phyloP scores from a whole-genome alignment of 92 coral and sea anemone genomes.

The Phymanthus crucifer region DNA sequence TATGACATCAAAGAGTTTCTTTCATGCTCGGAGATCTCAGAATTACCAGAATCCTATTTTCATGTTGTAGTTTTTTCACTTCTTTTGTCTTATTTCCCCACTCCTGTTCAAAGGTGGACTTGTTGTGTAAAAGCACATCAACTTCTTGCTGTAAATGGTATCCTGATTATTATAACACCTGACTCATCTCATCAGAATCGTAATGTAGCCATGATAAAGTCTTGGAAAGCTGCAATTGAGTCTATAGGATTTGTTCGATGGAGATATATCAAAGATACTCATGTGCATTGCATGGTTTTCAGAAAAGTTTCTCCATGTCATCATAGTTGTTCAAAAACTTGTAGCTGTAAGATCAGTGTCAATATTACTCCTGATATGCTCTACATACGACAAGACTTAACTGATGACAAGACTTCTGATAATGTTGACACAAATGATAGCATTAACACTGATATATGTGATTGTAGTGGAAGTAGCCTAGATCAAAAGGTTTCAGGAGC shows the following conservation, averaged over 20 bases:
- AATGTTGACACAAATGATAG: neutral
- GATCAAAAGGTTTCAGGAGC: neutral
- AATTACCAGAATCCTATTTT: conserved; percentile 60
- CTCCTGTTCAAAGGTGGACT: conserved; percentile 80
- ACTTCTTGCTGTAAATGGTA: conserved; percentile 74
- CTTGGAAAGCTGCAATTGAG: conserved; percentile 91
- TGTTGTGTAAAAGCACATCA: conserved; percentile 82
- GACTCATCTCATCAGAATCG: conserved; percentile 97
- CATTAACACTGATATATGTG: neutral
- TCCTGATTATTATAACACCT: conserved; percentile 85
- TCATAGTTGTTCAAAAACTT: conserved; percentile 21
- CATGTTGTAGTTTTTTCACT: conserved; percentile 80
- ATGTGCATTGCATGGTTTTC: conserved; percentile 95
- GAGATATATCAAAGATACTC: conserved; percentile 82
- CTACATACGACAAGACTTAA: conserved; percentile 90
- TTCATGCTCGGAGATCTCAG: conserved; percentile 18
- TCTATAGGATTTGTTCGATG: conserved; percentile 90
- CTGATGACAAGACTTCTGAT: conserved; percentile 48
- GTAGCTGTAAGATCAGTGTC: conserved; percentile 27
- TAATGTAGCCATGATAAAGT: conserved; percentile 86
- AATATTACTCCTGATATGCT: conserved; percentile 66
- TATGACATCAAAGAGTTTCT: conserved; percentile 36
- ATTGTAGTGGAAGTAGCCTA: neutral
- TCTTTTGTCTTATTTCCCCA: conserved; percentile 85
- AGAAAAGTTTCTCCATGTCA: conserved; percentile 86